A percentile compares a stretch with the other conserved stretches of the same genome.
These are phyloP conservation scores for Tauraco erythrolophus DNA, from an alignment of 2,113 vertebrate species.

Conservation along the genomic window DNA sequence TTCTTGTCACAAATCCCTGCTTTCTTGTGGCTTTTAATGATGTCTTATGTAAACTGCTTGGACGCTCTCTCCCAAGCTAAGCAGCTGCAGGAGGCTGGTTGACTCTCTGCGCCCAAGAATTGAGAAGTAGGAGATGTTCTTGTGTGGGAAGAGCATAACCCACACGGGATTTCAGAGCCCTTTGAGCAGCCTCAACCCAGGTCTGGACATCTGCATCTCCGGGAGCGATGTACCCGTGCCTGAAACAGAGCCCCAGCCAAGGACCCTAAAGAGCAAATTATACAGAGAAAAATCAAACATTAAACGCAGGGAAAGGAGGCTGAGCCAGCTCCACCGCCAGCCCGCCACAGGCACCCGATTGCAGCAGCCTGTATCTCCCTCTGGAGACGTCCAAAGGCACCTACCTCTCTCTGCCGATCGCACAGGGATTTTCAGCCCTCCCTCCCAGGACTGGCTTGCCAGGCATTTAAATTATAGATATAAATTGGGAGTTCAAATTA, in stretches of 20 bases:
- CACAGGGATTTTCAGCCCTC: not conserved
- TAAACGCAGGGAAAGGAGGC: not conserved
- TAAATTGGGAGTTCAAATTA: conserved; percentile 32
- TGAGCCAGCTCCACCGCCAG: not conserved
- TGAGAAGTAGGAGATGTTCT: not conserved
- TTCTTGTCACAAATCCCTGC: not conserved
- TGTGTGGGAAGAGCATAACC: not conserved
- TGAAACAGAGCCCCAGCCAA: not conserved
- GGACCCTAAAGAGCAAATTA: not conserved
- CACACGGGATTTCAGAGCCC: not conserved
- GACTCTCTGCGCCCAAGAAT: fast-evolving
- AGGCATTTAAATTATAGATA: not conserved
- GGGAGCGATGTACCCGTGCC: fast-evolving
- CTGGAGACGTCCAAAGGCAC: not conserved
- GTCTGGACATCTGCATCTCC: not conserved
- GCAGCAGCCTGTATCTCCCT: not conserved
- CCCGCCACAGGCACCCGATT: fast-evolving
- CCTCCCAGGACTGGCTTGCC: not conserved
- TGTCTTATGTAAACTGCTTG: not conserved
- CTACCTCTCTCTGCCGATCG: not conserved
- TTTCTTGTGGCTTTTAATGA: conserved; percentile 38
- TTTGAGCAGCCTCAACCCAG: not conserved
- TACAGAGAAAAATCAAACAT: not conserved
- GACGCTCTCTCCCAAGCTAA: not conserved
- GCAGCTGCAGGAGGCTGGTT: not conserved